These are phyloP conservation scores for Axinella damicornis DNA, from an alignment of 37 sponge, comb jelly and placozoan genomes.

Conservation along the genomic window DNA sequence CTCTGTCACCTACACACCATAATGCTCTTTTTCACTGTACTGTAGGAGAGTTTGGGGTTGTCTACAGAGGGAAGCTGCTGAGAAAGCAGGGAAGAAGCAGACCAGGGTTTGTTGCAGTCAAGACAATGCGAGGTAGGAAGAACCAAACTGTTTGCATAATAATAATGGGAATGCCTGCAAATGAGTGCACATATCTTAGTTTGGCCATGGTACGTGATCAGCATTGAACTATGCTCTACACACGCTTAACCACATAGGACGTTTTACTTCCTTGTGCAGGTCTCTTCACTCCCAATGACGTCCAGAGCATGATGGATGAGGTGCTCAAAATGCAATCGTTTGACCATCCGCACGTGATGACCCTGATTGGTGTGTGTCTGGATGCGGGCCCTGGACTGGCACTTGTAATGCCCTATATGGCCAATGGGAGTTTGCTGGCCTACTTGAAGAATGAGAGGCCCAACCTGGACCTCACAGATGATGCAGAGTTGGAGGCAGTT, in stretches of 20 bases:
- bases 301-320: conserved; percentile 33
- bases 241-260: too few species aligned
- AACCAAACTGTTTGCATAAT: too few species aligned
- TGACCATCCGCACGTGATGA: conserved; percentile 51
- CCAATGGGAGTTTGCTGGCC: conserved; percentile 45
- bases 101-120: conserved; percentile 49
- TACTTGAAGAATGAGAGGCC: conserved; percentile 45
- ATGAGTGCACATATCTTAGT: too few species aligned
- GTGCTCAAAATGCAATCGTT: conserved; percentile 42
- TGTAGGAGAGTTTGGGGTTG: conserved; percentile 73
- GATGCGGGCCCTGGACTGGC: conserved; percentile 5
- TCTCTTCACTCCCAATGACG: neutral
- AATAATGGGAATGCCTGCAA: too few species aligned
- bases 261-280: too few species aligned
- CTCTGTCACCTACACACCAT: too few species aligned
- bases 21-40: too few species aligned
- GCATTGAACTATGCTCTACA: too few species aligned
- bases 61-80: conserved; percentile 50
- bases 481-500: conserved; percentile 3
- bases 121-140: conserved; percentile 60
- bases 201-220: too few species aligned
- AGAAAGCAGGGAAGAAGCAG: neutral
- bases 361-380: conserved; percentile 46
- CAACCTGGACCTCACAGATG: conserved; percentile 4
- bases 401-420: conserved; percentile 57